Base-by-base conservation (phyloP, 2,888 invertebrate species). In the Nephrotoma guestfalica region DNA sequence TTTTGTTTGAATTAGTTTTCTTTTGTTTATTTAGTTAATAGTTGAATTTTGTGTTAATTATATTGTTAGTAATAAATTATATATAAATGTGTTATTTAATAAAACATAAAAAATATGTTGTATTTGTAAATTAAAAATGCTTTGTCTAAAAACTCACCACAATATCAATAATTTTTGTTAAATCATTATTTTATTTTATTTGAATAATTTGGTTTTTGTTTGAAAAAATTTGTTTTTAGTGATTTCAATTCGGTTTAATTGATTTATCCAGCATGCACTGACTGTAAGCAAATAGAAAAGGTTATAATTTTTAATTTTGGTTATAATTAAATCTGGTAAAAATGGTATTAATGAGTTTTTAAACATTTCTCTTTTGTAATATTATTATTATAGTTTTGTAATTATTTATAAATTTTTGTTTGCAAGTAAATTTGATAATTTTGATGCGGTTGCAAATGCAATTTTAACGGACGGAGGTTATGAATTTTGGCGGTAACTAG, bases 181-280 rank as follows among this genome's bases (percentile, higher is more conserved):
- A 71, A 71, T 71, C 71, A 71, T 71, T 71, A 71, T 71, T 71
- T 57, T 57, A 15, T 57, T 57, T 71, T 18, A 30, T 71, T 3
- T 71, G 15, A 57, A 51, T 15, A 51, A 6, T 51, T 51, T 51
- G 18, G 71, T 30, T 71, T 71, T 71, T 71, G 71, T 71, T 30
- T 15, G 15, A 57, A 18, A 71, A 71, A 71, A 30, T 71, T 18
- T 71, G 4, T 47, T 71, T 30, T 71, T 43, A 30, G 9, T 71
- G 9, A 9, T 71, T 71, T 71, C 71, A 71, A 71, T 71, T 71
- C 71, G 71, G 71, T 84, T 84, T 84, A 41, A 84, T 84, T 84
- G 41, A 84, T 87, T 91, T 91, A 91, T 89, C 91, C 91, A 89
- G 92, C 91, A 91, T 92, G 92, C 89, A 91, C 91, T 89, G 92